phyloP scores from a whole-genome alignment of 2,888 invertebrate genomes.

The Ectobius pallidus region DNA sequence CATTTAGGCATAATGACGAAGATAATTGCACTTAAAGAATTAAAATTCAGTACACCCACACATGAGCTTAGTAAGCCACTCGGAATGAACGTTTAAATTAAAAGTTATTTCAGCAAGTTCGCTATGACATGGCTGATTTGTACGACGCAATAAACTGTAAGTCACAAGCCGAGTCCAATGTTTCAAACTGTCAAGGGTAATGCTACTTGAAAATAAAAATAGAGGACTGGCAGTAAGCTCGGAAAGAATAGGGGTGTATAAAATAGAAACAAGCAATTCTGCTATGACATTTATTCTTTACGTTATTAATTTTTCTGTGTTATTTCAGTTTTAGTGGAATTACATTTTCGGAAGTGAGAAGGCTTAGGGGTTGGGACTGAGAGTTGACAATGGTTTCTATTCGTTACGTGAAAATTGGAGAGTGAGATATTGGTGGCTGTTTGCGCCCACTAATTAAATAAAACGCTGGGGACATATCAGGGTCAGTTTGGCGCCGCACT shows the following conservation, averaged over 20 bases:
- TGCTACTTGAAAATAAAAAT: not conserved
- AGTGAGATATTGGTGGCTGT: not conserved
- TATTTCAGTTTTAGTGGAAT: not conserved
- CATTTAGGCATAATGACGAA: no score
- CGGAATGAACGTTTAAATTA: not conserved
- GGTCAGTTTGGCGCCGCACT: not conserved
- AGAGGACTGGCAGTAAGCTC: not conserved
- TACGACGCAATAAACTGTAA: not conserved
- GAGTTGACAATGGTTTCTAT: not conserved
- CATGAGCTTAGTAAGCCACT: not conserved
- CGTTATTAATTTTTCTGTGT: not conserved
- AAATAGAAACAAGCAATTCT: not conserved
- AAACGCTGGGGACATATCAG: slow-evolving; percentile 1
- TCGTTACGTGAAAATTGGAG: not conserved
- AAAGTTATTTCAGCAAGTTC: not conserved
- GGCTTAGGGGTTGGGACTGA: no score
- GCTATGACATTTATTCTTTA: not conserved
- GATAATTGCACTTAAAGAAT: no score
- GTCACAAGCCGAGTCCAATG: not conserved
- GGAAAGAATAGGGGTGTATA: not conserved
- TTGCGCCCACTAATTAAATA: not conserved
- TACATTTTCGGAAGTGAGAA: not conserved
- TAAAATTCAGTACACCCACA: no score
- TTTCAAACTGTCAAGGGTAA: not conserved
- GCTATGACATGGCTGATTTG: not conserved